Percentiles rank a stretch among this genome's conserved stretches.
Evolutionary conservation across 2,888 invertebrate genomes (phyloP).

Genomic region (Scrobipalpa costella): DNA sequence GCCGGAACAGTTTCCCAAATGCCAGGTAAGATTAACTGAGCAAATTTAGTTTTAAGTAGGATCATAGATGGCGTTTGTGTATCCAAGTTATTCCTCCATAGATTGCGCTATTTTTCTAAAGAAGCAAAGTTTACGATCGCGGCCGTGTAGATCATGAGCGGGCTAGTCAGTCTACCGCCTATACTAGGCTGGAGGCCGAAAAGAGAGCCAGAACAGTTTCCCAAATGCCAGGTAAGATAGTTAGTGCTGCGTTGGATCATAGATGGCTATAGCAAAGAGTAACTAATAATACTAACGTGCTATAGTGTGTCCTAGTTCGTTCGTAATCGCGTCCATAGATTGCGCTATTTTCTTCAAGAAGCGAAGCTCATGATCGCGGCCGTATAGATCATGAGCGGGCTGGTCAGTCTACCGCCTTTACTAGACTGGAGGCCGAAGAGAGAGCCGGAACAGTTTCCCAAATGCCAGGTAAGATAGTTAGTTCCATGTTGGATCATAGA

Average conservation of each 20-base stretch:
- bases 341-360: background rate
- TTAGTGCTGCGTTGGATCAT: background rate
- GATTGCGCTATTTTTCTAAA: background rate
- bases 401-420: constrained; percentile 97
- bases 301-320: background rate
- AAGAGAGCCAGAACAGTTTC: constrained; percentile 85
- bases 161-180: constrained; percentile 96
- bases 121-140: no score
- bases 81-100: no score
- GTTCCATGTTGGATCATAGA: background rate
- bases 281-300: no score
- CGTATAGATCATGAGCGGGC: constrained; percentile 97
- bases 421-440: constrained; percentile 95
- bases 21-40: constrained; percentile 86
- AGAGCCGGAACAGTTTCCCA: constrained; percentile 86
- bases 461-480: constrained; percentile 85
- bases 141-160: constrained; percentile 96
- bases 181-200: constrained; percentile 96
- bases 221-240: constrained; percentile 87
- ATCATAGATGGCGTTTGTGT: background rate
- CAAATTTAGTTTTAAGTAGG: background rate
- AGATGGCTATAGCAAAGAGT: no score
- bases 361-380: constrained; percentile 90
- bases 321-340: background rate
- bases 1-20: constrained; percentile 87